Evolutionary conservation across 2,113 vertebrate species (phyloP).

Genomic region (Podiceps cristatus): DNA sequence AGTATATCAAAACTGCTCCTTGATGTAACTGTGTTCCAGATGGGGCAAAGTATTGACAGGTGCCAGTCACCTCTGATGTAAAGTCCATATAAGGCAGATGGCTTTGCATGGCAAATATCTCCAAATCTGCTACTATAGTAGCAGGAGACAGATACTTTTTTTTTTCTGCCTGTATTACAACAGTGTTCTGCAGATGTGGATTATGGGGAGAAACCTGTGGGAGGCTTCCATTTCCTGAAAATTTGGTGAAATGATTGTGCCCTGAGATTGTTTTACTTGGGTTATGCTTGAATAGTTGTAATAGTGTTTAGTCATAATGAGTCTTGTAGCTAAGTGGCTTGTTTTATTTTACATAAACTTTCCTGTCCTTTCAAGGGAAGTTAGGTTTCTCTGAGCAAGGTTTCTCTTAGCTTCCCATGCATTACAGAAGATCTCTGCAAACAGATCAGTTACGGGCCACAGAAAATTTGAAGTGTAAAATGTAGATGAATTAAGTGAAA

Average conservation of each 20-base stretch:
- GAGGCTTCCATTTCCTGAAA: slow-evolving; percentile 40
- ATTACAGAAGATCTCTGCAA: not conserved
- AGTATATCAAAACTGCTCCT: not conserved
- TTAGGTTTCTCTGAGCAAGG: not conserved
- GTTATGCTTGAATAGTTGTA: not conserved
- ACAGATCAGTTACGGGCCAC: not conserved
- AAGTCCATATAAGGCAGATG: not conserved
- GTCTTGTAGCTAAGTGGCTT: not conserved
- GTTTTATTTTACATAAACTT: not conserved
- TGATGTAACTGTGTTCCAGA: not conserved
- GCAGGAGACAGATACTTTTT: rapidly evolving
- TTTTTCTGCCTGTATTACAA: not conserved
- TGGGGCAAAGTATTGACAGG: slow-evolving; percentile 16
- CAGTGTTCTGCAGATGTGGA: not conserved
- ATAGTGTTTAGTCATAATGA: not conserved
- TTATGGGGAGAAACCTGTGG: not conserved
- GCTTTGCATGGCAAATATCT: slow-evolving; percentile 3
- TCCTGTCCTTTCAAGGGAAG: not conserved
- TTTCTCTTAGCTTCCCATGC: not conserved
- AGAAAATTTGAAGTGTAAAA: not conserved
- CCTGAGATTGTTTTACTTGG: not conserved
- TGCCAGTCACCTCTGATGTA: not conserved
- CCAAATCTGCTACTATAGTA: not conserved
- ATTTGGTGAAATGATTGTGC: not conserved
- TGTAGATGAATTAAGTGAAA: not conserved